Evolutionary conservation across 2,888 invertebrate genomes (phyloP).

Genomic region (Trachelus troglodyta): DNA sequence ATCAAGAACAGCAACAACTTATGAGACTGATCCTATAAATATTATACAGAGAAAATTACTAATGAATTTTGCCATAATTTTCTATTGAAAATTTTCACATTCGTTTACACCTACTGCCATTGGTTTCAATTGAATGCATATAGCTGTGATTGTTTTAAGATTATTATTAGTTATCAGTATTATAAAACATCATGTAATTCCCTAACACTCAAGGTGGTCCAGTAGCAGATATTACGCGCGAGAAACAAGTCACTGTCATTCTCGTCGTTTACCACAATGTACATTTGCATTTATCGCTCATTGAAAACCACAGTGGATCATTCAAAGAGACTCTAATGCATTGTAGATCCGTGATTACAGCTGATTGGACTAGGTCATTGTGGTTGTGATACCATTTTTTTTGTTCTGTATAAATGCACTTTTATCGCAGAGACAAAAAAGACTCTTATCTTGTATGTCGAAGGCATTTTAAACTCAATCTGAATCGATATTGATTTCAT

Average conservation of each 20-base stretch:
- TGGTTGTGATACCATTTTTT: not conserved
- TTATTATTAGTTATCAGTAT: not conserved
- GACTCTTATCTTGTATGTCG: not conserved
- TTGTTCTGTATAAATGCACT: not conserved
- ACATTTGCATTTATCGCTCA: not conserved
- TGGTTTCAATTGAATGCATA: not conserved
- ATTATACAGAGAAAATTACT: not conserved
- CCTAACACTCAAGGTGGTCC: not conserved
- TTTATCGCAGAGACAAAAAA: not conserved
- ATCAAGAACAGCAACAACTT: not conserved
- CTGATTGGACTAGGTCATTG: not conserved
- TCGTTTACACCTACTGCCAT: not conserved
- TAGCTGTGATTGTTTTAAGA: not conserved
- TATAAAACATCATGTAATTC: not conserved
- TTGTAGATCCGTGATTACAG: not conserved
- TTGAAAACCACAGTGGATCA: not conserved
- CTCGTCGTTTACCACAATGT: not conserved
- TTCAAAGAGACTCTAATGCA: not conserved
- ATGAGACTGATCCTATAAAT: not conserved
- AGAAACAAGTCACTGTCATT: not conserved
- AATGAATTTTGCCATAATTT: not conserved
- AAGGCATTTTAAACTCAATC: not conserved
- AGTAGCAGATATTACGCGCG: not conserved
- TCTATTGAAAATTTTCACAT: not conserved
- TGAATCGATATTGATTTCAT: no score